phyloP scores from a whole-genome alignment of 2,113 vertebrate genomes.

The Corydoras maculifer region DNA sequence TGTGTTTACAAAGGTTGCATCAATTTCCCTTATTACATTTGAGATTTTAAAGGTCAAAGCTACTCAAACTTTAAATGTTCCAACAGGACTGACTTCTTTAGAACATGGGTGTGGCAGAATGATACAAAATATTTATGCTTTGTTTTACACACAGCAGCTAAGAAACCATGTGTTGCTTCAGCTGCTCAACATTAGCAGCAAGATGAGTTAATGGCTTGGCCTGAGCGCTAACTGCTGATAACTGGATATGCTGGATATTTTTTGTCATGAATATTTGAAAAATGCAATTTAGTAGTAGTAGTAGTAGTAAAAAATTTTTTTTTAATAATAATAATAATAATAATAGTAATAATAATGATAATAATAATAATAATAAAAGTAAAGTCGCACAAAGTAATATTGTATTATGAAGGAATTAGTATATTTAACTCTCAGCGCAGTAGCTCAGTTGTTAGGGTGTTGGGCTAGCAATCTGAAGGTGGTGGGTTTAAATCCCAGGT shows the following conservation, averaged over 20 bases:
- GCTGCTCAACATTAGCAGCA: slow-evolving; percentile 26
- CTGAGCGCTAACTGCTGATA: slow-evolving; percentile 6
- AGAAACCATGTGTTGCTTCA: slow-evolving; percentile 26
- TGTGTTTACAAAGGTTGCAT: no score
- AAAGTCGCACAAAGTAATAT: no score
- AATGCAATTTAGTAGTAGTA: no score
- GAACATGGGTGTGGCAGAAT: slow-evolving; percentile 17
- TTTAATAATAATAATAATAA: not conserved
- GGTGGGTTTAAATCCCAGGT: no score
- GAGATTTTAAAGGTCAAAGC: not conserved
- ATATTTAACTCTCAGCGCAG: no score
- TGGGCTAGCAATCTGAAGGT: no score
- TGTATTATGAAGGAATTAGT: no score
- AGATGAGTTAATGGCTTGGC: slow-evolving; percentile 25
- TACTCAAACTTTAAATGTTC: not conserved
- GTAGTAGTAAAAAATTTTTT: no score
- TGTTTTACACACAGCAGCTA: slow-evolving; percentile 12
- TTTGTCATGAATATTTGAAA: not conserved
- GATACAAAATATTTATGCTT: slow-evolving; percentile 6
- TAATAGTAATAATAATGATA: not conserved
- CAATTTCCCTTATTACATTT: no score
- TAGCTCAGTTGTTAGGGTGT: no score
- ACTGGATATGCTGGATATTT: not conserved
- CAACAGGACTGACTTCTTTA: not conserved
- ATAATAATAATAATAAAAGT: not conserved